Conservation (phyloP, 2,113 vertebrate genomes). For the Delphinus delphis region DNA sequence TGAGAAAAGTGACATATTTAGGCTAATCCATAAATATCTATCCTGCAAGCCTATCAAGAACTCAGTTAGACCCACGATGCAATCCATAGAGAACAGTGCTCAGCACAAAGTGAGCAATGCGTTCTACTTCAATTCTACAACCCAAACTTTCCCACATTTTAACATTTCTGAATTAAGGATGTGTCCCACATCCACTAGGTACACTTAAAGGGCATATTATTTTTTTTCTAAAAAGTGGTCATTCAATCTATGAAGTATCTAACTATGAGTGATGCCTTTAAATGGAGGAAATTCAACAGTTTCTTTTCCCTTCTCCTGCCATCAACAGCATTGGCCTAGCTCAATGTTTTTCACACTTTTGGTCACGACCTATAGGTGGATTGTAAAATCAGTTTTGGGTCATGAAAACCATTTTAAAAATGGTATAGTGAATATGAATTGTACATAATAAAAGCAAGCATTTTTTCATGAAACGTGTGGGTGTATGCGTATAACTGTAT, state of each 20-base stretch:
- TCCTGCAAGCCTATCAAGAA: neutral
- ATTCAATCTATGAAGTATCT: neutral
- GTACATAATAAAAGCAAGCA: neutral
- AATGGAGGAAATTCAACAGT: neutral
- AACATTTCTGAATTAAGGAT: neutral
- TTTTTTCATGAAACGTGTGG: neutral
- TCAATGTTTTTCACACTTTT: neutral
- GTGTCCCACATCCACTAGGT: neutral
- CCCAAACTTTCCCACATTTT: neutral
- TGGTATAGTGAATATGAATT: neutral
- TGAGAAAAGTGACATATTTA: neutral
- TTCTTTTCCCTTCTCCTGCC: neutral
- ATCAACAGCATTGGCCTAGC: neutral
- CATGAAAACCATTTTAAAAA: neutral
- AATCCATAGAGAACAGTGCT: neutral
- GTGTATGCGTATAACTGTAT: neutral
- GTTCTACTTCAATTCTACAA: neutral
- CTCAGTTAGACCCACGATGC: neutral
- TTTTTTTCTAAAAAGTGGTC: neutral
- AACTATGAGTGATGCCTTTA: neutral
- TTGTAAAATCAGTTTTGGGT: neutral
- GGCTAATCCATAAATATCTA: neutral
- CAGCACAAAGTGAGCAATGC: neutral
- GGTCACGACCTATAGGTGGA: neutral
- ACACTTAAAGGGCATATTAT: neutral